Evolutionary conservation across 2,113 vertebrate genomes (phyloP).

Genomic region (Crotalus horridus): DNA sequence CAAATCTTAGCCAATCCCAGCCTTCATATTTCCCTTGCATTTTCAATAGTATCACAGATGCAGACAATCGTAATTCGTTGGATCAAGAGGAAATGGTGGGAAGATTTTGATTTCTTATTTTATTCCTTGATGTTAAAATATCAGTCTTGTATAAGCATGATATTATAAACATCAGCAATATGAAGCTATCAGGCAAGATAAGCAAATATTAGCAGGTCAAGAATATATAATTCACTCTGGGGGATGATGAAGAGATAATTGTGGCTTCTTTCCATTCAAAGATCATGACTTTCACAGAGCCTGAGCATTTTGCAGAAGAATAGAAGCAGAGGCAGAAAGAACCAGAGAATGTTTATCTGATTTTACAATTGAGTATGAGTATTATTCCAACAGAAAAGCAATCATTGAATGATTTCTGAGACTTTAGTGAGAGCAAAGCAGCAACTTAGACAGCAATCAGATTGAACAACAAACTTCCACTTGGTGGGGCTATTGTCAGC

Average conservation of each 20-base stretch:
- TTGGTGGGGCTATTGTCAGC: background rate
- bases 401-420: conserved; percentile 30
- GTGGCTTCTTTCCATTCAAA: conserved; percentile 6
- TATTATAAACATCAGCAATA: background rate
- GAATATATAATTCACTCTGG: conserved; percentile 20
- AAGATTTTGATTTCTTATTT: background rate
- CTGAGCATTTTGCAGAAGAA: conserved; percentile 9
- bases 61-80: background rate
- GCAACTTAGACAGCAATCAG: background rate
- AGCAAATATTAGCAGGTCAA: conserved; percentile 15
- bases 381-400: background rate
- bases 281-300: conserved; percentile 18
- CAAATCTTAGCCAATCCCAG: background rate
- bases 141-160: background rate
- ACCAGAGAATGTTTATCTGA: conserved; percentile 18
- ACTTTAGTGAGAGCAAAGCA: conserved; percentile 16
- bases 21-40: background rate
- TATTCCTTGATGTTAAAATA: background rate
- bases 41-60: background rate
- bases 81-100: background rate
- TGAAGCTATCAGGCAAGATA: background rate
- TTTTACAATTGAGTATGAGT: conserved; percentile 7
- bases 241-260: conserved; percentile 5
- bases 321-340: background rate
- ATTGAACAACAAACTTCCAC: background rate